Percentiles rank a stretch among this genome's conserved stretches.
phyloP scores from a whole-genome alignment of 1,140 invertebrate species.

The Ylistrum balloti region DNA sequence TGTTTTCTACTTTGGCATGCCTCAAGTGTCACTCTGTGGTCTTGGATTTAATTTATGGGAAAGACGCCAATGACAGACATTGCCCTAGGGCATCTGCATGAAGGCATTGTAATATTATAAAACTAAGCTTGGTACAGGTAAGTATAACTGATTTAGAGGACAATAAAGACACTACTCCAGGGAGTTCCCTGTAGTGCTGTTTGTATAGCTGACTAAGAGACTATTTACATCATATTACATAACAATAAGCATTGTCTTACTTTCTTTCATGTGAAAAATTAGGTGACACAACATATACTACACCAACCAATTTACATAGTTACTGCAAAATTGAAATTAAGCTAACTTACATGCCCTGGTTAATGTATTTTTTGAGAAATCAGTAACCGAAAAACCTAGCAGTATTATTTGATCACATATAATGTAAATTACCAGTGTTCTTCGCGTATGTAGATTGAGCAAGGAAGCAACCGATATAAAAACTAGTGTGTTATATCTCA shows the following conservation, averaged over 20 bases:
- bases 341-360: no score
- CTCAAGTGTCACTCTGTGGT: not conserved
- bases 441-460: no score
- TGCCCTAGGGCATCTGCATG: not conserved
- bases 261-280: not conserved
- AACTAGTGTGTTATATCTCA: no score
- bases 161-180: slow-evolving; percentile 27
- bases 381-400: no score
- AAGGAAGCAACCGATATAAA: no score
- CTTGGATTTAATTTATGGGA: slow-evolving; percentile 29
- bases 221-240: slow-evolving; percentile 1
- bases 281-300: not conserved
- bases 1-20: not conserved
- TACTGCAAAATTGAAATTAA: no score
- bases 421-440: no score
- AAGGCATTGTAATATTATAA: not conserved
- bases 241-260: slow-evolving; percentile 11
- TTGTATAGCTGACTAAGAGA: slow-evolving; percentile 16
- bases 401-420: no score
- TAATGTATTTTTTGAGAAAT: no score
- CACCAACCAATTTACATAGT: not conserved
- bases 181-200: not conserved
- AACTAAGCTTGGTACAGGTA: not conserved
- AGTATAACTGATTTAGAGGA: not conserved
- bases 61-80: not conserved